Conservation (phyloP, 2,888 invertebrate species). For the Caenorhabditis sulstoni region DNA sequence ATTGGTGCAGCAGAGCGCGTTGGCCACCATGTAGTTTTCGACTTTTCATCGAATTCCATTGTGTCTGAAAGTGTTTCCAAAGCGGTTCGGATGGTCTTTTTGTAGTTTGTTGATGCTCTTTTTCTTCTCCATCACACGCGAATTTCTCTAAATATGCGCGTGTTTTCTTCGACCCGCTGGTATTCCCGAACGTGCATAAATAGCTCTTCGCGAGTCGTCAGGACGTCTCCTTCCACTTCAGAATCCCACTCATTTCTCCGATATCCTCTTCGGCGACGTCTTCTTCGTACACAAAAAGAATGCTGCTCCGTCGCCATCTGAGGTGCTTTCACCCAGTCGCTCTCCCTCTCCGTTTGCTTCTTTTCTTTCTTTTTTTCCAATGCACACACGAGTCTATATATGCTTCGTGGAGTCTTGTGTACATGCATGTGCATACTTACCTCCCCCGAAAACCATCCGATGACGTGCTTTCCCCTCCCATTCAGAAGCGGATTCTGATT, state of each 20-base stretch:
- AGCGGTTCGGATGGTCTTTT: slow-evolving; percentile 8
- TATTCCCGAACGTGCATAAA: too few species aligned
- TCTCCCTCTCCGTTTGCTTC: slow-evolving; percentile 13
- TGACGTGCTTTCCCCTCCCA: slow-evolving; percentile 33
- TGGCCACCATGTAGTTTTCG: too few species aligned
- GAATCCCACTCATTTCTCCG: slow-evolving; percentile 19
- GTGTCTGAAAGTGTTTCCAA: not conserved
- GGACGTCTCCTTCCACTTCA: not conserved
- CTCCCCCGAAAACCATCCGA: slow-evolving; percentile 8
- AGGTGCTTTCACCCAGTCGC: slow-evolving; percentile 43
- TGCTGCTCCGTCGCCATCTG: slow-evolving; percentile 32
- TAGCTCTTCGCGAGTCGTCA: too few species aligned
- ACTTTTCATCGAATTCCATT: not conserved
- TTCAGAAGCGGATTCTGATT: slow-evolving; percentile 24
- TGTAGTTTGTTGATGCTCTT: slow-evolving; percentile 4
- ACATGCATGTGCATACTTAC: slow-evolving; percentile 19
- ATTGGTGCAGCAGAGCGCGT: not conserved
- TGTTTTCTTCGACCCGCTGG: too few species aligned
- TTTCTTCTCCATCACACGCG: not conserved
- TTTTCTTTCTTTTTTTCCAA: slow-evolving; percentile 24
- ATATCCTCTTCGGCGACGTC: slow-evolving; percentile 22
- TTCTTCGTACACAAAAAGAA: slow-evolving; percentile 31
- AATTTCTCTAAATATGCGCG: not conserved
- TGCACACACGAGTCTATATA: slow-evolving; percentile 26
- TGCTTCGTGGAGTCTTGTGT: not conserved